These are phyloP conservation scores for Smittia sp. DNA, from an alignment of 2,888 invertebrate genomes.

Conservation along the genomic window DNA sequence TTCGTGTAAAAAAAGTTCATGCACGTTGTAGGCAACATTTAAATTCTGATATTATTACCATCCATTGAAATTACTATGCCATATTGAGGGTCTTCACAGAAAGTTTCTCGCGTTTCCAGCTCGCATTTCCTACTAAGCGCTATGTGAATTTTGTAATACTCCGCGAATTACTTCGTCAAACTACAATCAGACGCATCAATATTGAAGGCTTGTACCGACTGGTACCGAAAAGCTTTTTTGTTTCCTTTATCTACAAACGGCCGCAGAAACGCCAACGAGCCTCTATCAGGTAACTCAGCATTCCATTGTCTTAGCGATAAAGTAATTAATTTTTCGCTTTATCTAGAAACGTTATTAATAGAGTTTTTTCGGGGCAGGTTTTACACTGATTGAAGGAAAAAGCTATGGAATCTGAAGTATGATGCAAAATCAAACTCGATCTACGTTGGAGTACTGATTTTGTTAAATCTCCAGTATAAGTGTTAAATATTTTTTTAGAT, in stretches of 20 bases:
- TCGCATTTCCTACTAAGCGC: too few species aligned
- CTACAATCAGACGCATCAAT: neutral
- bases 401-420: too few species aligned
- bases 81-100: too few species aligned
- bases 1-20: too few species aligned
- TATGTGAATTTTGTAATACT: neutral
- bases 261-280: neutral
- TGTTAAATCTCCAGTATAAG: neutral
- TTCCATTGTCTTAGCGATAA: constrained; percentile 23
- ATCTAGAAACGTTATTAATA: neutral
- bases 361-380: neutral
- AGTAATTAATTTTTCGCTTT: constrained; percentile 13
- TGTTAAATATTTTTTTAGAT: neutral
- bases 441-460: too few species aligned
- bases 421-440: too few species aligned
- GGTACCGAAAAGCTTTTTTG: neutral
- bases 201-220: neutral
- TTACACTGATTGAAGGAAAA: neutral
- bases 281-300: constrained; percentile 18
- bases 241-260: neutral
- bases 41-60: too few species aligned
- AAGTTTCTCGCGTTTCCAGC: too few species aligned
- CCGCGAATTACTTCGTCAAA: neutral
- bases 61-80: too few species aligned
- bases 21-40: too few species aligned